Conservation (phyloP, 2,888 invertebrate genomes). For the Noctua fimbriata region DNA sequence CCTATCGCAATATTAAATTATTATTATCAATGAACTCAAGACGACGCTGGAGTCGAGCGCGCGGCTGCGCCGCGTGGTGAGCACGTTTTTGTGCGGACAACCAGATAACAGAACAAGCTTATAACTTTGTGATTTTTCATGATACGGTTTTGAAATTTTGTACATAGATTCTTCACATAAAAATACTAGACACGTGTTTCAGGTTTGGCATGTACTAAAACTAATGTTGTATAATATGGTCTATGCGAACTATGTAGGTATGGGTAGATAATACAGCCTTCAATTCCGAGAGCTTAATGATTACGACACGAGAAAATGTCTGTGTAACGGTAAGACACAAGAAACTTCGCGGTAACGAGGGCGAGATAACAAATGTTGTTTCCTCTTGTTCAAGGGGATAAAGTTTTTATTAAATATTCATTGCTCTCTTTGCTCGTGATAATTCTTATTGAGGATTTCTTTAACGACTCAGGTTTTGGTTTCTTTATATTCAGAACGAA, state of each 20-base stretch:
- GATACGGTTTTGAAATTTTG: too few species aligned
- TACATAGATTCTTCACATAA: too few species aligned
- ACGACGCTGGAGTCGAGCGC: too few species aligned
- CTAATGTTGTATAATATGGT: neutral
- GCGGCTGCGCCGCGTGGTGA: too few species aligned
- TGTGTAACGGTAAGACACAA: constrained; percentile 38
- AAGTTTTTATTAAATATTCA: constrained; percentile 57
- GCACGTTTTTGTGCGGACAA: too few species aligned
- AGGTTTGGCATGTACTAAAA: too few species aligned
- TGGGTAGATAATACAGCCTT: constrained; percentile 11
- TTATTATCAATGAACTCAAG: too few species aligned
- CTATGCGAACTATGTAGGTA: constrained; percentile 15
- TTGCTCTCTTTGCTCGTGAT: constrained; percentile 46
- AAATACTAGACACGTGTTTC: too few species aligned
- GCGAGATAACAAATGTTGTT: constrained; percentile 59
- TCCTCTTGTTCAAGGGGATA: constrained; percentile 58
- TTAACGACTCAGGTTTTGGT: constrained; percentile 5
- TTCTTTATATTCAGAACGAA: neutral
- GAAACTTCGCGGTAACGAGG: constrained; percentile 60
- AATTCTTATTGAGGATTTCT: constrained; percentile 43
- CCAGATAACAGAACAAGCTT: too few species aligned
- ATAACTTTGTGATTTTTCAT: too few species aligned
- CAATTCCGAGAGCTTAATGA: constrained; percentile 34
- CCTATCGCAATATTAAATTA: too few species aligned
- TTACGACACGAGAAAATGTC: constrained; percentile 37